Base-by-base conservation (phyloP, 37 sponge, comb jelly and placozoan genomes). In the Spongia lamella region DNA sequence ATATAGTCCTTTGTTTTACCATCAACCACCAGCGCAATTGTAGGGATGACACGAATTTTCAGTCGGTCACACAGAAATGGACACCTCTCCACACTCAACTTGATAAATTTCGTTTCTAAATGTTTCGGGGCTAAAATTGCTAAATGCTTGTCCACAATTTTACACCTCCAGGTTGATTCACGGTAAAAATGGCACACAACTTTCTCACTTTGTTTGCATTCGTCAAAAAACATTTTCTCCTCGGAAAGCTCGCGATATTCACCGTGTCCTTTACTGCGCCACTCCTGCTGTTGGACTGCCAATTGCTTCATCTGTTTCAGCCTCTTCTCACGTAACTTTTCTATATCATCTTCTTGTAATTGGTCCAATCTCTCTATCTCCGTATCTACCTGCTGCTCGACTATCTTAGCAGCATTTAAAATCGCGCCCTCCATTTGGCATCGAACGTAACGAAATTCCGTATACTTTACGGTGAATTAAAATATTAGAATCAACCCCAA, bases 101-200 rank as follows among this genome's bases (percentile, higher is more conserved):
- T 94, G 52, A 98, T 61, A 60, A 98, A 98, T 38, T 73, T 89
- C 9, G 99, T 81, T 66, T 98, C 99, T 4, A 92, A 38, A 62
- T 98, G 99, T 53, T 90, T 89, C 39, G 86, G 89, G n/a, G 96
- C 96, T 15, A 98, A 73, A 7, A 89, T 63, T 24, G 59, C 51
- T 29, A 98, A 53, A 59, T 98, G 99, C 68, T 98, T 98, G 71
- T 98, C 99, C 30, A 98, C 93, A 73, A 98, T 98, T 61, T 94
- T 89, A 68, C 99, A 98, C 34, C 98, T 79, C 80, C 84, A 79
- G 3, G 96, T 92, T 0, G 85, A 72, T 54, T 89, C 93, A 0
- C 93, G 80, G 55, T 78, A 98, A 76, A 94, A 98, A 49, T 92
- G 96, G 61, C 90, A 87, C 31, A 98, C 93, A 17, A 98, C 86